Percentiles rank a stretch among this genome's conserved stretches.
These are phyloP conservation scores for Cepphus grylle DNA, from an alignment of 2,113 vertebrate genomes.

Conservation along the genomic window DNA sequence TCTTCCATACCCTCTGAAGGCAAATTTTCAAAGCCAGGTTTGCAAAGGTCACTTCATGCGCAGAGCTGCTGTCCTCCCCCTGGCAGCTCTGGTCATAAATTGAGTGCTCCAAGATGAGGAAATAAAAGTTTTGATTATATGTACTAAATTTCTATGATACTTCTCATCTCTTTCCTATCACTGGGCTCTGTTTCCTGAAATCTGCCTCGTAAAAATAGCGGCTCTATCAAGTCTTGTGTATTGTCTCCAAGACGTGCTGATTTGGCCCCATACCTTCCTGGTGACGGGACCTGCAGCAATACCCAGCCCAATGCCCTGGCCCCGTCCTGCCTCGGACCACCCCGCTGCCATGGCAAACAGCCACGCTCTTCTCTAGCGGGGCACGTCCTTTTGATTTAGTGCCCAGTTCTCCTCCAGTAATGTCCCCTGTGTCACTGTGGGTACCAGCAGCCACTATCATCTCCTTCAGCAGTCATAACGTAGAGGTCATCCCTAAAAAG, in stretches of 20 bases:
- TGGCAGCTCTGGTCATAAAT: conserved; percentile 6
- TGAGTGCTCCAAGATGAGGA: not conserved
- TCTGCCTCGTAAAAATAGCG: not conserved
- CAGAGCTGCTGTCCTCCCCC: not conserved
- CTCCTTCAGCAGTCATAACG: not conserved
- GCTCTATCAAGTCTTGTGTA: not conserved
- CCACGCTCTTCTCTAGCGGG: not conserved
- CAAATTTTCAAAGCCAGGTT: not conserved
- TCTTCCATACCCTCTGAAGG: not conserved
- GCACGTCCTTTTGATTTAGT: not conserved
- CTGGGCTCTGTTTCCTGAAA: not conserved
- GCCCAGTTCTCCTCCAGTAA: not conserved
- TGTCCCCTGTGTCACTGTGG: fast-evolving
- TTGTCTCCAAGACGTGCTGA: not conserved
- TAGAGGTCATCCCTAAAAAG: not conserved
- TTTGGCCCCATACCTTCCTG: not conserved
- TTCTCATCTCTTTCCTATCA: conserved; percentile 5
- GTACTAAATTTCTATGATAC: conserved; percentile 42
- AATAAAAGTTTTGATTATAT: conserved; percentile 46
- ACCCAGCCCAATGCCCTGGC: not conserved
- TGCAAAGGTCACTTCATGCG: not conserved
- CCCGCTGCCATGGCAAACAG: not conserved
- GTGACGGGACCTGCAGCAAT: not conserved
- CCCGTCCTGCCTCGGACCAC: not conserved
- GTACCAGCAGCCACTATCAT: not conserved